Evolutionary conservation across 2,113 vertebrate genomes (phyloP).

Genomic region (Rhinoderma darwinii): DNA sequence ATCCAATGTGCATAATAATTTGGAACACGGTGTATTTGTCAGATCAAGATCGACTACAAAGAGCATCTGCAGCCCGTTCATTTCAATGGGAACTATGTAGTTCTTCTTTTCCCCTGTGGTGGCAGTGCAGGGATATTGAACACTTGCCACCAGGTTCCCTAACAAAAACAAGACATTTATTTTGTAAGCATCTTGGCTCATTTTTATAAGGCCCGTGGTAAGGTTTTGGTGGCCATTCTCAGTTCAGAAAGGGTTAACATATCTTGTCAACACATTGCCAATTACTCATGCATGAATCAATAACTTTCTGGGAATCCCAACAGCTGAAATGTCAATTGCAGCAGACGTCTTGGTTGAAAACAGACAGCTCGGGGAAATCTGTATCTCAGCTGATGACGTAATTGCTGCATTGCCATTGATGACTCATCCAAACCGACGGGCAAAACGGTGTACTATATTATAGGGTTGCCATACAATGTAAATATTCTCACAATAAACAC

Average conservation of each 20-base stretch:
- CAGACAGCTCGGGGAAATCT: not conserved
- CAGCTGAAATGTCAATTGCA: not conserved
- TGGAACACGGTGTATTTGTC: too few relatives aligned
- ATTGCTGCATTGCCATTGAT: conserved; percentile 13
- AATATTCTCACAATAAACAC: not conserved
- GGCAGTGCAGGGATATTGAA: not conserved
- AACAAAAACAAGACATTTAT: not conserved
- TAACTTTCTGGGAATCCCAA: conserved; percentile 12
- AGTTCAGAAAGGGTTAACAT: not conserved
- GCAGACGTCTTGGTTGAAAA: conserved; percentile 8
- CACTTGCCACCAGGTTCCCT: not conserved
- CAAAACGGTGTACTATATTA: not conserved
- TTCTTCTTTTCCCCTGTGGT: not conserved
- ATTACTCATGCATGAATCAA: conserved; percentile 16
- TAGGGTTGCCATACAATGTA: not conserved
- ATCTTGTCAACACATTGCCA: not conserved
- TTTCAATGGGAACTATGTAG: not conserved
- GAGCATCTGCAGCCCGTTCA: too few relatives aligned
- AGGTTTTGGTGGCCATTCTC: not conserved
- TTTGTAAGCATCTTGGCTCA: not conserved
- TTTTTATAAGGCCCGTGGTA: not conserved
- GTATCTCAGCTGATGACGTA: conserved; percentile 9
- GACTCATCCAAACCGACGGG: not conserved
- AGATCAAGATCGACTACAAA: too few relatives aligned
- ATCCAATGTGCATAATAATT: too few relatives aligned